Evolutionary conservation across 2,888 invertebrate species (phyloP), one percentile per base, ranked within the genome.

Genomic region (Ichneumoninae sp.): DNA sequence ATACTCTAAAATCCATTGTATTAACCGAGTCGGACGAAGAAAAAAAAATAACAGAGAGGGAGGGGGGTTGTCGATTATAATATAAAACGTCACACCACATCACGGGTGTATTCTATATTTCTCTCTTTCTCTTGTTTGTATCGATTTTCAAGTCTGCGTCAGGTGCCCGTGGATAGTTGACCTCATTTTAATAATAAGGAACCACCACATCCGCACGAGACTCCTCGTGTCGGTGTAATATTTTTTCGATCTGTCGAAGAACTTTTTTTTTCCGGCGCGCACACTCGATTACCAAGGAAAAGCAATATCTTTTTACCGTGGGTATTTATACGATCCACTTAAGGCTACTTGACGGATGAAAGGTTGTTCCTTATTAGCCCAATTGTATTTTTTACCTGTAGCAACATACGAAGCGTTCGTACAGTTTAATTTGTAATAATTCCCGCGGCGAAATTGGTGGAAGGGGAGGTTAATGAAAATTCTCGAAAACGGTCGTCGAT

Each of bases 71-170:
- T n/a, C n/a, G n/a, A n/a, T n/a, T 6, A 54, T 19, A 33, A 68
- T 50, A 19, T 54, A 47, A 79, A 79, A 47, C 74, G 50, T 57
- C 70, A 80, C 66, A 70, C 50, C 54, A 76, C 71, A 50, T 47
- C 65, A 16, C 47, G 19, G 68, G 40, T 50, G 26, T 72, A 60
- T 62, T 62, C 30, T 52, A 47, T 52, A 36, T 40, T 40, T 36
- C 69, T 82, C 78, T 57, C 50, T 36, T 47, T 57, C 66, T 44
- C 65, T 69, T 71, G 60, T 71, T 77, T 68, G 68, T 60, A 83
- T 83, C 83, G 83, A 83, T 83, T 77, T 77, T 80, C 60, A 77
- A 83, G 72, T 66, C 76, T 80, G 80, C 80, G 76, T 69, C 80
- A 72, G 68, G 68, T 83, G 57, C 77, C 68, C 66, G n/a, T 72